A percentile compares a stretch with the other conserved stretches of the same genome.
These are phyloP conservation scores for Pelecanus crispus DNA, from an alignment of 2,113 vertebrate species.

Conservation along the genomic window DNA sequence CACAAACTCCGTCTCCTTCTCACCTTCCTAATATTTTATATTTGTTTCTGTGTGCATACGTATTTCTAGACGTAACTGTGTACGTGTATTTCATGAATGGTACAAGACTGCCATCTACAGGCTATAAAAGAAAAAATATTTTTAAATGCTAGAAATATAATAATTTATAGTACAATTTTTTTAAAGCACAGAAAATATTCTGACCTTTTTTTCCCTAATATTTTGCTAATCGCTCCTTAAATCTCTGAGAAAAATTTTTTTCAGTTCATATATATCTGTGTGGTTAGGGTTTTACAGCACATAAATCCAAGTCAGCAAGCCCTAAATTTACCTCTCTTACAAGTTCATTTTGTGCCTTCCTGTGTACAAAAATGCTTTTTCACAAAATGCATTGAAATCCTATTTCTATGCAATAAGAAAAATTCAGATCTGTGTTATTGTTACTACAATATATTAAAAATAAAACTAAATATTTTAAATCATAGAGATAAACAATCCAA, in stretches of 20 bases:
- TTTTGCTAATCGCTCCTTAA: background rate
- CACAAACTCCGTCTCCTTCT: background rate
- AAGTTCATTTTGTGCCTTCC: background rate
- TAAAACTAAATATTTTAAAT: background rate
- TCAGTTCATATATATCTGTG: background rate
- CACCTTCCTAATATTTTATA: background rate
- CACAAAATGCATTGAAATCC: background rate
- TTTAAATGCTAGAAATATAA: rapidly evolving
- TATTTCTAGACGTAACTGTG: background rate
- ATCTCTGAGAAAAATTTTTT: background rate
- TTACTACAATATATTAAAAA: background rate
- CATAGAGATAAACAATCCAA: background rate
- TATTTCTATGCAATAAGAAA: background rate
- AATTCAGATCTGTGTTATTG: background rate
- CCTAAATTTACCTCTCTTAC: background rate
- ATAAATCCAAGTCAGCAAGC: background rate
- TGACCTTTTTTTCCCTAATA: rapidly evolving
- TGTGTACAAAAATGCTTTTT: background rate
- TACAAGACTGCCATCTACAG: constrained; percentile 63
- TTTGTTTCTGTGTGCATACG: rapidly evolving
- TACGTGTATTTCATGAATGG: background rate
- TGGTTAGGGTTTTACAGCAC: background rate
- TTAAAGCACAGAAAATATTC: background rate
- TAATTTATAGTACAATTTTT: background rate
- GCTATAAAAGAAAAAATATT: background rate